Conservation (phyloP, 2,113 vertebrate species). For the Hyla sarda region DNA sequence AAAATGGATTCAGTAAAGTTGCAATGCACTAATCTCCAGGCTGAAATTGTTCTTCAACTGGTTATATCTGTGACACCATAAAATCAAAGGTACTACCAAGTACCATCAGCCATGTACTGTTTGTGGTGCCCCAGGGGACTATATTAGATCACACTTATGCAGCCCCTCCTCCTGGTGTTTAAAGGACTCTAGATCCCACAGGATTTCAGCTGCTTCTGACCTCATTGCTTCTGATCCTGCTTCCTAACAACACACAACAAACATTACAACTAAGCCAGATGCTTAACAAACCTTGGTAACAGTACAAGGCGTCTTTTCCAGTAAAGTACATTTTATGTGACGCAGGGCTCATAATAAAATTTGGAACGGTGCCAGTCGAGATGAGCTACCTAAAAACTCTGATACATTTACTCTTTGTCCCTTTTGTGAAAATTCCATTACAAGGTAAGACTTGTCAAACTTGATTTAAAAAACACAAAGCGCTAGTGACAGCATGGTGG, state of each 20-base stretch:
- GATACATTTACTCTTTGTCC: not conserved
- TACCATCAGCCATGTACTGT: too few species aligned
- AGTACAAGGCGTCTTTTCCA: not conserved
- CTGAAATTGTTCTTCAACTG: too few species aligned
- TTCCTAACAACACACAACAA: constrained; percentile 17
- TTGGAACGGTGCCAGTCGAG: not conserved
- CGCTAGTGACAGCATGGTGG: not conserved
- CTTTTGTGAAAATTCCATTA: not conserved
- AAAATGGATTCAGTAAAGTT: too few species aligned
- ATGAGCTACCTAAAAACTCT: not conserved
- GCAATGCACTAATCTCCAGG: too few species aligned
- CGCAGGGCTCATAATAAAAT: not conserved
- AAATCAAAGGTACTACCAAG: too few species aligned
- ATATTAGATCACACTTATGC: too few species aligned
- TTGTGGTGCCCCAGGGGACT: too few species aligned
- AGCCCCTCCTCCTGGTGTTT: too few species aligned
- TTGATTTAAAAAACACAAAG: not conserved
- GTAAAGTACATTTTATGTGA: not conserved
- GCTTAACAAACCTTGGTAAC: not conserved
- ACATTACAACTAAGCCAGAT: constrained; percentile 23
- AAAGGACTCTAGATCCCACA: too few species aligned
- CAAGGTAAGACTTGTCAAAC: not conserved
- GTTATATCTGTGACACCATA: too few species aligned
- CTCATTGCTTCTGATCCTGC: constrained; percentile 13
- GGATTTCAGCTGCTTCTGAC: constrained; percentile 29